Percentiles rank a stretch among this genome's conserved stretches.
Evolutionary conservation across 1,140 invertebrate species (phyloP).

Genomic region (Caligus rogercresseyi): DNA sequence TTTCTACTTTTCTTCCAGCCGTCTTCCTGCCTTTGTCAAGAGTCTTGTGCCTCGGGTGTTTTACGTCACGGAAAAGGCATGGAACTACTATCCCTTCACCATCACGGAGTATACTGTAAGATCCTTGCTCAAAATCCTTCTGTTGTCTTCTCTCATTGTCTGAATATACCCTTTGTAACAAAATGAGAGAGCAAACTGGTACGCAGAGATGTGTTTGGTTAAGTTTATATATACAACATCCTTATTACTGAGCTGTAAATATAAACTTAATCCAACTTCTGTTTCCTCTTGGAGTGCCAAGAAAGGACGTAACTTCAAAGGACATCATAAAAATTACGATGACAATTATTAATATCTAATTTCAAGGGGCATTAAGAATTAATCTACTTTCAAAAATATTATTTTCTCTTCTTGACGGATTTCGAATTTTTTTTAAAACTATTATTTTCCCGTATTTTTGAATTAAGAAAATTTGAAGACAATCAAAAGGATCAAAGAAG

Average conservation of each 20-base stretch:
- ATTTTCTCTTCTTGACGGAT: too few relatives aligned
- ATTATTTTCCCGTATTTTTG: too few relatives aligned
- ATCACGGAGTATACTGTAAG: constrained; percentile 47
- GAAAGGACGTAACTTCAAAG: too few relatives aligned
- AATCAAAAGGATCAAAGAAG: too few relatives aligned
- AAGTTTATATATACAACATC: neutral
- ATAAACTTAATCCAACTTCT: too few relatives aligned
- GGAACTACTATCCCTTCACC: constrained; percentile 87
- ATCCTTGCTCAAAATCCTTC: neutral
- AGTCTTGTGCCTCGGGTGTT: constrained; percentile 63
- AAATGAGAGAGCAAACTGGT: neutral
- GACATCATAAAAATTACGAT: too few relatives aligned
- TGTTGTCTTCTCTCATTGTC: neutral
- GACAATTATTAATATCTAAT: too few relatives aligned
- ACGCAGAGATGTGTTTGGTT: neutral
- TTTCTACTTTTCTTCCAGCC: constrained; percentile 45
- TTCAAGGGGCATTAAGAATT: too few relatives aligned
- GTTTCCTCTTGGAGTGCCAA: too few relatives aligned
- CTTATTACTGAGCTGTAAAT: constrained; percentile 7
- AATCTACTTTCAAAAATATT: too few relatives aligned
- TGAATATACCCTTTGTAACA: neutral
- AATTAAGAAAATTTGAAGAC: too few relatives aligned
- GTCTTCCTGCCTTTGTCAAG: constrained; percentile 67
- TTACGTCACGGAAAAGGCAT: constrained; percentile 80
- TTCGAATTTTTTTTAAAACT: too few relatives aligned